Conservation (phyloP, 2,797 vertebrate species). For the Serranus cabrilla region DNA sequence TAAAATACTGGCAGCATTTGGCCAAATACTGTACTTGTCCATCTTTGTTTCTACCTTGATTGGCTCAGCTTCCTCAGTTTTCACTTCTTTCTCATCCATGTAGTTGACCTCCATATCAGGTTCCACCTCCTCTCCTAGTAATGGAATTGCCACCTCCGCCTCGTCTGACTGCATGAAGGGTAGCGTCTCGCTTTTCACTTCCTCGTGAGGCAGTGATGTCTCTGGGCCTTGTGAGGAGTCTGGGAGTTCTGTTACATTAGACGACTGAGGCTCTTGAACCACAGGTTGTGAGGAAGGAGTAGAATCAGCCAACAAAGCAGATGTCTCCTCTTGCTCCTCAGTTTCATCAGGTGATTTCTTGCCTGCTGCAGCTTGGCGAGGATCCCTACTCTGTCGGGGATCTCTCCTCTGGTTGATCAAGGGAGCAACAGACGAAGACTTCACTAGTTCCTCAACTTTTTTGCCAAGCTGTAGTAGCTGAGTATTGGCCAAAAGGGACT, state of each 20-base stretch:
- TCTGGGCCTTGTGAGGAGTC: conserved; percentile 57
- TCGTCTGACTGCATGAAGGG: conserved; percentile 77
- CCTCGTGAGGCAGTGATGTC: conserved; percentile 54
- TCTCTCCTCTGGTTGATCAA: conserved; percentile 88
- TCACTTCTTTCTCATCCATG: conserved; percentile 69
- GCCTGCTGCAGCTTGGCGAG: conserved; percentile 84
- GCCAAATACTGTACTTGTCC: conserved; percentile 88
- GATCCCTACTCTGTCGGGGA: conserved; percentile 92
- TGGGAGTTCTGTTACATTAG: conserved; percentile 29
- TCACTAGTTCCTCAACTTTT: conserved; percentile 85
- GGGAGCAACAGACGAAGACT: conserved; percentile 79
- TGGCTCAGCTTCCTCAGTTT: conserved; percentile 63
- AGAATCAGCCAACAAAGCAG: conserved; percentile 56
- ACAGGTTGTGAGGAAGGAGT: conserved; percentile 58
- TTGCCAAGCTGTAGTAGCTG: conserved; percentile 91
- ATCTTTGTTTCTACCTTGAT: conserved; percentile 70
- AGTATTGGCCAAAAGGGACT: conserved; percentile 84
- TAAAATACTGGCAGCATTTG: conserved; percentile 87
- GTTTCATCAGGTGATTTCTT: conserved; percentile 76
- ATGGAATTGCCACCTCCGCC: conserved; percentile 84
- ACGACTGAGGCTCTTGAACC: conserved; percentile 28
- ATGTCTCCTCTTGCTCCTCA: conserved; percentile 72
- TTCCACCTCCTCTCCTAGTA: conserved; percentile 86
- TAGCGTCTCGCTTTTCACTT: conserved; percentile 73
- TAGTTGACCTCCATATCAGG: conserved; percentile 84